phyloP scores from a whole-genome alignment of 1,140 invertebrate species.

The Drosophila suzukii region DNA sequence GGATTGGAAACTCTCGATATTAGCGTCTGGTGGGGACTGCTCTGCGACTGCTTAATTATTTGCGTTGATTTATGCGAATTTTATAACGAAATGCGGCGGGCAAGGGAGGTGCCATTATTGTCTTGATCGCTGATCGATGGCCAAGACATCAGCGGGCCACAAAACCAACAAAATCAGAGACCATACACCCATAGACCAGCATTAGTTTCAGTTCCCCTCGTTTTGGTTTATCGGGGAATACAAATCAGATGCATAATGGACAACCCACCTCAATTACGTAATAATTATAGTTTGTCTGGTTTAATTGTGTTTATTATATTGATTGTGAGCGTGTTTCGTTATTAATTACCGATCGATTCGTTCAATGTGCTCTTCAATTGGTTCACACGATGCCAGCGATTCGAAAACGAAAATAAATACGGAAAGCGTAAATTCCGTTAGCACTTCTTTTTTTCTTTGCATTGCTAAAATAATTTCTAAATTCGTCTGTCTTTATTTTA shows the following conservation, averaged over 20 bases:
- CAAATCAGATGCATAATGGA: slow-evolving; percentile 44
- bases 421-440: slow-evolving; percentile 55
- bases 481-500: slow-evolving; percentile 42
- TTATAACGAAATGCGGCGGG: slow-evolving; percentile 58
- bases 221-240: slow-evolving; percentile 32
- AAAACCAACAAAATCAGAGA: slow-evolving; percentile 7
- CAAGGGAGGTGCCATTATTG: slow-evolving; percentile 50
- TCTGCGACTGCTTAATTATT: slow-evolving; percentile 71
- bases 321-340: slow-evolving; percentile 47
- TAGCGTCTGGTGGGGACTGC: slow-evolving; percentile 54
- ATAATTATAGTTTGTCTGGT: slow-evolving; percentile 66
- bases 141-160: slow-evolving; percentile 37
- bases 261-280: slow-evolving; percentile 70
- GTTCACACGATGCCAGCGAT: slow-evolving; percentile 57
- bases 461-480: slow-evolving; percentile 59
- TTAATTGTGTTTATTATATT: slow-evolving; percentile 63
- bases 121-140: slow-evolving; percentile 56
- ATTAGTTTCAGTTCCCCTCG: slow-evolving; percentile 58
- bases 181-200: slow-evolving; percentile 29
- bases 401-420: slow-evolving; percentile 55
- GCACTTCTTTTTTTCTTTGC: slow-evolving; percentile 12
- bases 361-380: slow-evolving; percentile 46
- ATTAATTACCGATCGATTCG: slow-evolving; percentile 53
- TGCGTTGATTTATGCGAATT: slow-evolving; percentile 77
- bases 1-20: slow-evolving; percentile 55